These are phyloP conservation scores for Connochaetes taurinus DNA, from an alignment of 2,113 vertebrate genomes.

Conservation along the genomic window DNA sequence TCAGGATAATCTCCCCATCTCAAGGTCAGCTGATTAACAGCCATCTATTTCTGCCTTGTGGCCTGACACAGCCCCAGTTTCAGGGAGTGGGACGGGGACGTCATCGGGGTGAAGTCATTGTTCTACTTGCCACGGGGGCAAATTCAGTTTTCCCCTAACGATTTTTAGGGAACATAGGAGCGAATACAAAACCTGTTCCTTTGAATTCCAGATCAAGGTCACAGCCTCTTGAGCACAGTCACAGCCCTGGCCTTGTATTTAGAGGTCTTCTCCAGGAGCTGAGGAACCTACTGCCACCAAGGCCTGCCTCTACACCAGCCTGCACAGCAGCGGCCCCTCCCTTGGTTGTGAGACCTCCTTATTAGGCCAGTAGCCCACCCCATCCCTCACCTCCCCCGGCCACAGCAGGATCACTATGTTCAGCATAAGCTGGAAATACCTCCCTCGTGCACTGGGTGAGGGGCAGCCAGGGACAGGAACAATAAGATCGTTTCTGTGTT, in stretches of 20 bases:
- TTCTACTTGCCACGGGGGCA: not conserved
- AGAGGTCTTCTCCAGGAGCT: not conserved
- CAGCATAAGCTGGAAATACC: not conserved
- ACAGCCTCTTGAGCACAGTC: not conserved
- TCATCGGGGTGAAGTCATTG: not conserved
- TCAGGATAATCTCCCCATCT: not conserved
- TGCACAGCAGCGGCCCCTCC: not conserved
- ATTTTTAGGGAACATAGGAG: not conserved
- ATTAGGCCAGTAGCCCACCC: not conserved
- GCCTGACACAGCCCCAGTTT: not conserved
- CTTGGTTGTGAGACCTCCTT: not conserved
- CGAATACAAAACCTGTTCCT: not conserved
- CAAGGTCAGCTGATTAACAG: not conserved
- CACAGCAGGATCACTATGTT: not conserved
- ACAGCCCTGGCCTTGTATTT: not conserved
- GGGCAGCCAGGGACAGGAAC: not conserved
- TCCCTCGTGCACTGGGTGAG: not conserved
- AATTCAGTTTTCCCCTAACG: not conserved
- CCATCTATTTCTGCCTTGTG: not conserved
- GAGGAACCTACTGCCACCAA: not conserved
- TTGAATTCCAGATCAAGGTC: not conserved
- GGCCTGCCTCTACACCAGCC: not conserved
- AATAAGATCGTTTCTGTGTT: not conserved
- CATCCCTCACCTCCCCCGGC: rapidly evolving
- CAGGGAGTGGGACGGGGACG: not conserved